Conservation (phyloP, 92 coral and sea anemone species). For the Blastomussa wellsi region DNA sequence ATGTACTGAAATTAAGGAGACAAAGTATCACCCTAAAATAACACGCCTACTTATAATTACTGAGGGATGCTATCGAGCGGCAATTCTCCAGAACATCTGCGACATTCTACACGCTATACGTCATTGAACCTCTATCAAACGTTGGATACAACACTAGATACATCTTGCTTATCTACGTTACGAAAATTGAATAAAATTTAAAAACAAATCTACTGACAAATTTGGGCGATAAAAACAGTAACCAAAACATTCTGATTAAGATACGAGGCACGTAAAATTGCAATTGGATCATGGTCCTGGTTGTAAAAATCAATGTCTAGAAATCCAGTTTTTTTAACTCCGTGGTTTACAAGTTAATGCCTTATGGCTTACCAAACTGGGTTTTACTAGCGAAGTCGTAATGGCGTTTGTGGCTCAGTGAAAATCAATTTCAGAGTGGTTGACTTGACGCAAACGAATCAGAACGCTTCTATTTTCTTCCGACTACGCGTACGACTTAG, state of each 20-base stretch:
- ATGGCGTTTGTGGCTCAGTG: not conserved
- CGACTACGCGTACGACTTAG: no score
- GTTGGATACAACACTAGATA: no score
- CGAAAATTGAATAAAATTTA: not conserved
- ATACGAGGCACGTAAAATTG: not conserved
- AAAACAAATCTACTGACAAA: no score
- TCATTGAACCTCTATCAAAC: no score
- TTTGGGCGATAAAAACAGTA: not conserved
- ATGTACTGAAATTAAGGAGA: not conserved
- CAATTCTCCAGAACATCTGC: not conserved
- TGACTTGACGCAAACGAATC: not conserved
- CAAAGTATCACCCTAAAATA: not conserved
- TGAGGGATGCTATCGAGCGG: no score
- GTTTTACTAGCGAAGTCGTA: not conserved
- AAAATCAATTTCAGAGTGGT: not conserved
- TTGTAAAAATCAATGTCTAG: not conserved
- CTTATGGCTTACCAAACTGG: not conserved
- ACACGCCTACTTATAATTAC: not conserved
- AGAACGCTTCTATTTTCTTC: no score
- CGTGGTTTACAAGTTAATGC: not conserved
- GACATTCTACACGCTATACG: not conserved
- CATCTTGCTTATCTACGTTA: no score
- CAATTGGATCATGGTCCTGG: not conserved
- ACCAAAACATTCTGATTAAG: not conserved
- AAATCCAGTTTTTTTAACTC: not conserved